phyloP scores from a whole-genome alignment of 2,113 vertebrate genomes.

The Pan paniscus region DNA sequence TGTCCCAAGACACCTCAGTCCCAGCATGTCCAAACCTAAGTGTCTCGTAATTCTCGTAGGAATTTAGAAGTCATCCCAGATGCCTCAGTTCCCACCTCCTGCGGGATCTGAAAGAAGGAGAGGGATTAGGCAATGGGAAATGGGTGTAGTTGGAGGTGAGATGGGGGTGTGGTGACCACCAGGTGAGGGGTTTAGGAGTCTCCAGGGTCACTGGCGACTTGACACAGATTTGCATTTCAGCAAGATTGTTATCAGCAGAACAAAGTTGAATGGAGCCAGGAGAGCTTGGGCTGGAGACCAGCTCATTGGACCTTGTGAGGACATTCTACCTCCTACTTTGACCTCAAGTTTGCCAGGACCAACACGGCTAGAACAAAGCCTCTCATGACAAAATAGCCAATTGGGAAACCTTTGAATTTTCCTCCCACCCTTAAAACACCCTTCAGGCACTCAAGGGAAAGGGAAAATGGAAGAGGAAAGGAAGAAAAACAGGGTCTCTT shows the following conservation, averaged over 20 bases:
- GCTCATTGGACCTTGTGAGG: neutral
- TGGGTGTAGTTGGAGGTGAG: neutral
- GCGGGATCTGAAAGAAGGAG: neutral
- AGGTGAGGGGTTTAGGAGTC: neutral
- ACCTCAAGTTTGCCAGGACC: neutral
- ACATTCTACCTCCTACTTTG: neutral
- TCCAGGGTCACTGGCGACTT: neutral
- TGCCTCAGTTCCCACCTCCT: neutral
- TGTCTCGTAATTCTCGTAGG: neutral
- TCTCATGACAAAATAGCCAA: neutral
- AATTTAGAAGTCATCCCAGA: neutral
- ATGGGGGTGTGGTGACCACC: too few species aligned
- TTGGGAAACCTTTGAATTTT: constrained; percentile 29
- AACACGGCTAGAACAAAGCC: neutral
- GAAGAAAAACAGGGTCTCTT: neutral
- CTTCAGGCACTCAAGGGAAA: neutral
- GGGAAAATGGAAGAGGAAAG: neutral
- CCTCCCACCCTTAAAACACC: neutral
- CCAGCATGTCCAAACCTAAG: neutral
- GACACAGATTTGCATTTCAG: neutral
- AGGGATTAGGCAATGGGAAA: neutral
- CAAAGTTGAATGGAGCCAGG: neutral
- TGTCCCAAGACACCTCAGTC: neutral
- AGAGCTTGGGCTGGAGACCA: neutral
- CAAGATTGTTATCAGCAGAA: constrained; percentile 8